A percentile compares a stretch with the other conserved stretches of the same genome.
These are phyloP conservation scores for Ommatoiulus sabulosus DNA, from an alignment of 2,888 invertebrate genomes.

Conservation along the genomic window DNA sequence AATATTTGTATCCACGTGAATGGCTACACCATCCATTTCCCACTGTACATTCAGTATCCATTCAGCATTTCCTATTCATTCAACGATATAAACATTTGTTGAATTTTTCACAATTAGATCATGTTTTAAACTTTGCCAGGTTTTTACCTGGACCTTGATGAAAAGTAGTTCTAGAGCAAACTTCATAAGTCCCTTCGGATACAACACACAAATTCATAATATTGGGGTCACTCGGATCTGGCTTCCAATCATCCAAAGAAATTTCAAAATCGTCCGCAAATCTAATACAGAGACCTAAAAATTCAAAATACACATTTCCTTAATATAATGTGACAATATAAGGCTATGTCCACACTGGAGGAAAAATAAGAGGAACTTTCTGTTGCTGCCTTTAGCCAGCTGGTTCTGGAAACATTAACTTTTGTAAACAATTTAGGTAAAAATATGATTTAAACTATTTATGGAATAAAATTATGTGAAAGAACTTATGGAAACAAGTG, in stretches of 20 bases:
- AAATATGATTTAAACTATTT: no score
- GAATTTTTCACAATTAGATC: background rate
- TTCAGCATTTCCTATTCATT: slow-evolving; percentile 85
- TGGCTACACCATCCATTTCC: slow-evolving; percentile 99
- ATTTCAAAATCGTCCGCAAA: slow-evolving; percentile 99
- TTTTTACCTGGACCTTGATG: slow-evolving; percentile 78
- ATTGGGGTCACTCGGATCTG: slow-evolving; percentile 81
- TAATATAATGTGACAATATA: slow-evolving; percentile 23
- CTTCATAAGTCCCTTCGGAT: slow-evolving; percentile 99
- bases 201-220: slow-evolving; percentile 95
- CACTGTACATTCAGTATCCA: slow-evolving; percentile 98
- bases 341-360: no score
- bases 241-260: slow-evolving; percentile 97
- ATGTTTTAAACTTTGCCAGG: background rate
- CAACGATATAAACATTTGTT: background rate
- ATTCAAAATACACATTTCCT: slow-evolving; percentile 18
- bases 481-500: no score
- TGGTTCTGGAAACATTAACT: no score
- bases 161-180: slow-evolving; percentile 92
- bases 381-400: no score
- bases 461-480: no score
- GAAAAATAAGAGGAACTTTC: no score
- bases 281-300: slow-evolving; percentile 83
- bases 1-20: slow-evolving; percentile 94
- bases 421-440: no score